A percentile compares a stretch with the other conserved stretches of the same genome.
Conservation (phyloP, 1,140 invertebrate species). For the Drosophila varians region DNA sequence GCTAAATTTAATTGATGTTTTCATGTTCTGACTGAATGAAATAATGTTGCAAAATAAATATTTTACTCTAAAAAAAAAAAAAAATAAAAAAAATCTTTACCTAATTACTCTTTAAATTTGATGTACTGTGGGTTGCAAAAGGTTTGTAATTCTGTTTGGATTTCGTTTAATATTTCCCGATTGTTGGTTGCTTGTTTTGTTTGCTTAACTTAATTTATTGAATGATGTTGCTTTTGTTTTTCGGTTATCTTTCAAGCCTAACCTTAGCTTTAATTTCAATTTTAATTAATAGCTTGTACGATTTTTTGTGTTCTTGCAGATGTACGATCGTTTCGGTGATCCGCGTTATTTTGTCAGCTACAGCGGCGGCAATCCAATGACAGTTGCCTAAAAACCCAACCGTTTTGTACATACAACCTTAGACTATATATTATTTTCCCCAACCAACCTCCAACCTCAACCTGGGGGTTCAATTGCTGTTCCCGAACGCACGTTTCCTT, state of each 20-base stretch:
- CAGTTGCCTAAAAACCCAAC: conserved; percentile 62
- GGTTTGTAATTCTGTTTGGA: conserved; percentile 42
- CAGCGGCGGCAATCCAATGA: conserved; percentile 78
- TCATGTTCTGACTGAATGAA: conserved; percentile 76
- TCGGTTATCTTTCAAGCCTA: conserved; percentile 9
- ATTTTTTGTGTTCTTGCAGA: conserved; percentile 63
- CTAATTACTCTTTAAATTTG: conserved; percentile 14
- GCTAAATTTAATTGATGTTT: conserved; percentile 77
- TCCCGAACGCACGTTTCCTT: conserved; percentile 17
- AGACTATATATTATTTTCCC: conserved; percentile 27
- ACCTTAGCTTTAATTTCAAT: conserved; percentile 3
- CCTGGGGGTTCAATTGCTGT: conserved; percentile 25
- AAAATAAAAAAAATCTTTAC: conserved; percentile 13
- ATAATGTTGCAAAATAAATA: conserved; percentile 75
- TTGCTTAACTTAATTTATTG: conserved; percentile 57
- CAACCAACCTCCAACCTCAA: too few relatives aligned
- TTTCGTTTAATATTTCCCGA: neutral
- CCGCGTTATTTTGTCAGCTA: conserved; percentile 79
- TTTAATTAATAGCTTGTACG: conserved; percentile 1
- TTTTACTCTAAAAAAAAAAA: conserved; percentile 65
- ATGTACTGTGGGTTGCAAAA: conserved; percentile 27
- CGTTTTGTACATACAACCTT: conserved; percentile 51
- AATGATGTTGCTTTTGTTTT: conserved; percentile 25
- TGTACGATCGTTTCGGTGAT: conserved; percentile 80
- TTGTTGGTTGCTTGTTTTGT: conserved; percentile 18